Evolutionary conservation across 2,113 vertebrate genomes (phyloP).

Genomic region (Ranitomeya imitator): DNA sequence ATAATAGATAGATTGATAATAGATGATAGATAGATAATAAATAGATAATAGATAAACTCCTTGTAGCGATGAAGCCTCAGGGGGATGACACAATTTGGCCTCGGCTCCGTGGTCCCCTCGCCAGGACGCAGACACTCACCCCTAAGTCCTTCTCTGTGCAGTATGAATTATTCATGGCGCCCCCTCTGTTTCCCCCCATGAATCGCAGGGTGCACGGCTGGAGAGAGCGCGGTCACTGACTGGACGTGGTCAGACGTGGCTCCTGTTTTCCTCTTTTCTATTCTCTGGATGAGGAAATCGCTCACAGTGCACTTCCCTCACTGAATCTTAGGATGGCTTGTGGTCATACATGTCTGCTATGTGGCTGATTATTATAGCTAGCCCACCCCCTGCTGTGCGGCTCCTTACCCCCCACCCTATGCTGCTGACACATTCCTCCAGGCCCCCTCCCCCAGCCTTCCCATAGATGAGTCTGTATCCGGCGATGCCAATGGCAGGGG

Average conservation of each 20-base stretch:
- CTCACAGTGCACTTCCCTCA: neutral
- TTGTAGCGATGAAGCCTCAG: neutral
- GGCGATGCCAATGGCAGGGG: neutral
- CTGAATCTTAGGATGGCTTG: neutral
- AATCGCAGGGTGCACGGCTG: neutral
- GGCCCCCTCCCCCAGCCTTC: neutral
- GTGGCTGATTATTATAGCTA: neutral
- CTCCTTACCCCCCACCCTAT: neutral
- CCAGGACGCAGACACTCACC: neutral
- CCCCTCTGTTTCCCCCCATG: neutral
- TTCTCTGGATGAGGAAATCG: neutral
- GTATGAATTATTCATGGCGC: constrained; percentile 20
- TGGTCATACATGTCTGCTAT: neutral
- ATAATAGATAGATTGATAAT: constrained; percentile 1
- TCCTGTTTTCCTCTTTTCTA: neutral
- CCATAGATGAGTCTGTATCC: neutral
- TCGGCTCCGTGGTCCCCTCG: neutral
- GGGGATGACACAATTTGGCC: neutral
- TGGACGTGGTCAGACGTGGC: neutral
- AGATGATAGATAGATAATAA: neutral
- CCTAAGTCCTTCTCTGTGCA: neutral
- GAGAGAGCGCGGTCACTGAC: too few relatives aligned
- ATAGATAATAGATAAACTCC: neutral
- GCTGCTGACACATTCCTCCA: neutral
- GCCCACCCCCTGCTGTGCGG: neutral